These are phyloP conservation scores for Drosophila barbarae DNA, from an alignment of 2,888 invertebrate genomes.

Conservation along the genomic window DNA sequence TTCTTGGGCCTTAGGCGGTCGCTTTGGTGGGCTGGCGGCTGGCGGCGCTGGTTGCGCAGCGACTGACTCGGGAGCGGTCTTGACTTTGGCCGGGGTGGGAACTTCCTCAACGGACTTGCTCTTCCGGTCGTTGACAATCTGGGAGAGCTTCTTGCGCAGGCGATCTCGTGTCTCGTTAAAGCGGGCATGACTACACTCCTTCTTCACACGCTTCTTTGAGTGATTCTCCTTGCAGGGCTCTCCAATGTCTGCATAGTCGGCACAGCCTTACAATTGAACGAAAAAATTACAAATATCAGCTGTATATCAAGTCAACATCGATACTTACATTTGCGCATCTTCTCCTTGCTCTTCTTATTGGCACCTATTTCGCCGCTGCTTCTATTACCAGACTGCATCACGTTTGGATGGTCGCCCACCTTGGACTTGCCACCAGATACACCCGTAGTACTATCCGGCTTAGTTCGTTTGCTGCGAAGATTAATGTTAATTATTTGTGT, in stretches of 20 bases:
- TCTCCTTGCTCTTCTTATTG: conserved; percentile 73
- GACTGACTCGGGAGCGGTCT: conserved; percentile 32
- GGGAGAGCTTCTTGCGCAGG: conserved; percentile 78
- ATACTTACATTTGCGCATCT: conserved; percentile 77
- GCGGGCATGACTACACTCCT: conserved; percentile 79
- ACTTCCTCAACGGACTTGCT: conserved; percentile 62
- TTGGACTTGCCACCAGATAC: conserved; percentile 48
- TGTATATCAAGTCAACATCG: background rate
- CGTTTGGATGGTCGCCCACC: conserved; percentile 43
- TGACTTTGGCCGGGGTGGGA: conserved; percentile 14
- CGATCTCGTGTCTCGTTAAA: conserved; percentile 79
- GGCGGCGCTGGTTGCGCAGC: conserved; percentile 2
- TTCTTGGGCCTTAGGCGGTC: conserved; percentile 29
- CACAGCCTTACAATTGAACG: conserved; percentile 60
- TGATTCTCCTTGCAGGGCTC: conserved; percentile 79
- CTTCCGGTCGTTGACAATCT: conserved; percentile 77
- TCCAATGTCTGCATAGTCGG: conserved; percentile 76
- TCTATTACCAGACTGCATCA: conserved; percentile 53
- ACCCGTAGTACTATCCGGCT: conserved; percentile 61
- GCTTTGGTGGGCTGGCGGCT: conserved; percentile 28
- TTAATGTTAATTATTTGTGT: background rate
- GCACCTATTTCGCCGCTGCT: conserved; percentile 60
- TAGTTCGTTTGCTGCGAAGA: conserved; percentile 56
- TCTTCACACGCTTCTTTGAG: conserved; percentile 78
- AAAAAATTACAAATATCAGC: background rate